Conservation (phyloP, 2,888 invertebrate genomes). For the Ectemnius cavifrons region DNA sequence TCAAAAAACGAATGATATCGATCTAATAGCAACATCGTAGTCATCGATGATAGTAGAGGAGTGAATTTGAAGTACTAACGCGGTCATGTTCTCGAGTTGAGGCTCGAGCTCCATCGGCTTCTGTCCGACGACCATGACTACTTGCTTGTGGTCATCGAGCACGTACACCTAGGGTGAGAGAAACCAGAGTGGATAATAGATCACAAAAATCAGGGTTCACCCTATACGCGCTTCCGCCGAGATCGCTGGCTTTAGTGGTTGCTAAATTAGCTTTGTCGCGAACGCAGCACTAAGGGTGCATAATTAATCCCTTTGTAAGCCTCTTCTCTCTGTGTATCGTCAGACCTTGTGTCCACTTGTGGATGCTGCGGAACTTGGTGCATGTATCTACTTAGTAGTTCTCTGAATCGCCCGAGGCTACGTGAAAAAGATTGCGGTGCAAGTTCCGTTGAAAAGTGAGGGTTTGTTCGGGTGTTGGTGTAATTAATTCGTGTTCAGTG, state of each 20-base stretch:
- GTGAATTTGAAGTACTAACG: constrained; percentile 74
- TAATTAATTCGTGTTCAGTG: no score
- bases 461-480: no score
- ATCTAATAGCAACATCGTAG: neutral
- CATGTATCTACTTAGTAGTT: no score
- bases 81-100: constrained; percentile 85
- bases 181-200: constrained; percentile 10
- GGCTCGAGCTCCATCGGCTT: constrained; percentile 88
- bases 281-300: constrained; percentile 22
- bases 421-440: no score
- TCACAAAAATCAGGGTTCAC: neutral
- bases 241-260: constrained; percentile 16
- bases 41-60: neutral
- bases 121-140: constrained; percentile 87
- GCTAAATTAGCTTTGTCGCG: constrained; percentile 33
- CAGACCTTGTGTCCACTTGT: no score
- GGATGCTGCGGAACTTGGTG: no score
- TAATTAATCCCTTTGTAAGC: constrained; percentile 36
- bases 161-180: constrained; percentile 84
- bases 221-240: constrained; percentile 3
- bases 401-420: no score
- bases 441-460: no score
- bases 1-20: neutral
- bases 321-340: neutral
- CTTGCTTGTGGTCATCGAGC: constrained; percentile 88